Base-by-base conservation (phyloP, 2,888 invertebrate species). In the Chironomus tentans region DNA sequence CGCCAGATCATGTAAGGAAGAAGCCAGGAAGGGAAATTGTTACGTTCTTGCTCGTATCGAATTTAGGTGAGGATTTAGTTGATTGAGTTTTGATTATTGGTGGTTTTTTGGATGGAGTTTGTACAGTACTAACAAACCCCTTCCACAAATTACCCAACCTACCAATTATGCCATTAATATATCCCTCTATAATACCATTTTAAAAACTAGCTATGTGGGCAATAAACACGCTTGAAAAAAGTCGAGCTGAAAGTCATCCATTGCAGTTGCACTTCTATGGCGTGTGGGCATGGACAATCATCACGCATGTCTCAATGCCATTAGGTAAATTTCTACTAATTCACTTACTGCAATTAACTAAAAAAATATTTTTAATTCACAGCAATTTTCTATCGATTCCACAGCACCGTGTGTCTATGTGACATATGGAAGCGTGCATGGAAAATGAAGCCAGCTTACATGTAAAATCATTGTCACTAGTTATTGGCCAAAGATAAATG, bases 401-500 rank as follows among this genome's bases (percentile, higher is more conserved):
- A 97, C 82, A 95, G 95, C 65, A 95, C 97, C 0, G 96, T 97
- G 2, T 97, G 97, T 82, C 86, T 97, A 77, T 96, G 96, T 83
- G 97, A 97, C 84, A 95, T 97, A 80, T 97, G 97, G 97, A 97
- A 97, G 84, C 88, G 93, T 79, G 95, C 96, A 6, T 97, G 97
- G 83, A 97, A 97, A 85, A 91, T 93, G 82, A 94, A 94, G 81
- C 92, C 93, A 2, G 90, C 92, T 81, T 92, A 92, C 81, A 92
- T 93, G 92, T 92, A 91, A 84, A 65, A 24, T 65, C 4, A 24
- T 22, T 15, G 18, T 22, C 18, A 18, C n/a, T 46, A 61, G 47
- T 13, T 56, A 56, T 18, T 7, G 4, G 56, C n/a, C 15, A n/a
- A 56, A 56, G 56, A 56, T 56, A 56, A 56, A 56, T 56, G 56